Conservation (phyloP, 2,113 vertebrate genomes). For the Atlantisia rogersi region DNA sequence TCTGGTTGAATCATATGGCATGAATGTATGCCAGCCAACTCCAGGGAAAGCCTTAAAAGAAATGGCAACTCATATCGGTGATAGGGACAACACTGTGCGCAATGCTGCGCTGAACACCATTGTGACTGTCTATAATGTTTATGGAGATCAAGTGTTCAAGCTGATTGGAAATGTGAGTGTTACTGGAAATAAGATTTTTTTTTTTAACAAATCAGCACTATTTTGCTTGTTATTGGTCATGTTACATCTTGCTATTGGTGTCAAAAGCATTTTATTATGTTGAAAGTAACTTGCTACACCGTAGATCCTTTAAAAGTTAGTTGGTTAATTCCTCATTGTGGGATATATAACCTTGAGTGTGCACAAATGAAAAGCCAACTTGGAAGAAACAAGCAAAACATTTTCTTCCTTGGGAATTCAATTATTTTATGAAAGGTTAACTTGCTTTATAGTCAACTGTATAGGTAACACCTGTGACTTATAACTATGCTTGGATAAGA, state of each 20-base stretch:
- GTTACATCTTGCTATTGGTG: neutral
- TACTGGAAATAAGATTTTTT: neutral
- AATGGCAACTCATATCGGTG: conserved; percentile 94
- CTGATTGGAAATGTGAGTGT: conserved; percentile 95
- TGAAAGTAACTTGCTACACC: neutral
- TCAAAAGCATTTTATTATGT: neutral
- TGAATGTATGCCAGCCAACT: conserved; percentile 97
- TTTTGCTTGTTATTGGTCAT: neutral
- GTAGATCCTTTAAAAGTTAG: neutral
- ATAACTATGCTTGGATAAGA: neutral
- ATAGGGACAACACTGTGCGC: conserved; percentile 93
- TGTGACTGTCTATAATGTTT: conserved; percentile 92
- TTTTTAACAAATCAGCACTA: neutral
- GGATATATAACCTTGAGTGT: neutral
- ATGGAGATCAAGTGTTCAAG: conserved; percentile 97
- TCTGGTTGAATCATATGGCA: conserved; percentile 92
- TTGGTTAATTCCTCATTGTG: neutral
- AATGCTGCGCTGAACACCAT: conserved; percentile 97
- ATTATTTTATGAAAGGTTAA: neutral
- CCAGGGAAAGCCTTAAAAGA: conserved; percentile 96
- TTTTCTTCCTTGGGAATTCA: neutral
- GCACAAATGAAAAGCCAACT: neutral
- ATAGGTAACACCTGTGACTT: neutral
- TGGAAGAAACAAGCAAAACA: neutral
- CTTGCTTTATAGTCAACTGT: neutral